Conservation (phyloP, 2,888 invertebrate species). For the Drosophila nr. perissopoda region DNA sequence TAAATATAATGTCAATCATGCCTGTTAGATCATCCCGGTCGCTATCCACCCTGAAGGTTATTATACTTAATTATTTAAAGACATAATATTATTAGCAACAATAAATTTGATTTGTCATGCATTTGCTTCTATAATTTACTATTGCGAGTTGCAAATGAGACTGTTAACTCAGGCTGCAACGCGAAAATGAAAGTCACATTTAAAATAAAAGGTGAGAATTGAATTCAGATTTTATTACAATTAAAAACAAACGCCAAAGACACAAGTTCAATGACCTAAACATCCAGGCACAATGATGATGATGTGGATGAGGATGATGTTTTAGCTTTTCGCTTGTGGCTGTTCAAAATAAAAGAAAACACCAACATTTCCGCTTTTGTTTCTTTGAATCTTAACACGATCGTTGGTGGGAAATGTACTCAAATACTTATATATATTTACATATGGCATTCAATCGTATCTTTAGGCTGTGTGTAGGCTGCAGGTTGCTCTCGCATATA, state of each 20-base stretch:
- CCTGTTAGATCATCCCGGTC: background rate
- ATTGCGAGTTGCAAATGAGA: background rate
- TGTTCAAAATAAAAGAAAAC: slow-evolving; percentile 73
- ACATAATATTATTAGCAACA: background rate
- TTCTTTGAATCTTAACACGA: slow-evolving; percentile 79
- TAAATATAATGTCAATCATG: background rate
- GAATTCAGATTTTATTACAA: background rate
- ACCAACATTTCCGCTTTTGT: slow-evolving; percentile 79
- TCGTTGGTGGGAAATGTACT: slow-evolving; percentile 34
- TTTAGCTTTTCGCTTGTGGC: slow-evolving; percentile 65
- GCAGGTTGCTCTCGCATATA: slow-evolving; percentile 47
- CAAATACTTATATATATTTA: background rate
- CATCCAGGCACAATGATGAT: slow-evolving; percentile 30
- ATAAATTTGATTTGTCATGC: background rate
- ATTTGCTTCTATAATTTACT: background rate
- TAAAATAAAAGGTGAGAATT: background rate
- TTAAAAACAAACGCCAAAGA: slow-evolving; percentile 19
- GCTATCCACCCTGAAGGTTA: background rate
- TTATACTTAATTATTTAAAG: background rate
- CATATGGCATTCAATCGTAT: slow-evolving; percentile 29
- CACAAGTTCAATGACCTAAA: slow-evolving; percentile 65
- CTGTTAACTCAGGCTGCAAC: background rate
- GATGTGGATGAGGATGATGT: slow-evolving; percentile 42
- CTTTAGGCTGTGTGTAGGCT: slow-evolving; percentile 17
- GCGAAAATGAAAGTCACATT: background rate